phyloP scores from a whole-genome alignment of 2,888 invertebrate genomes.

The Folsomia manolachei region DNA sequence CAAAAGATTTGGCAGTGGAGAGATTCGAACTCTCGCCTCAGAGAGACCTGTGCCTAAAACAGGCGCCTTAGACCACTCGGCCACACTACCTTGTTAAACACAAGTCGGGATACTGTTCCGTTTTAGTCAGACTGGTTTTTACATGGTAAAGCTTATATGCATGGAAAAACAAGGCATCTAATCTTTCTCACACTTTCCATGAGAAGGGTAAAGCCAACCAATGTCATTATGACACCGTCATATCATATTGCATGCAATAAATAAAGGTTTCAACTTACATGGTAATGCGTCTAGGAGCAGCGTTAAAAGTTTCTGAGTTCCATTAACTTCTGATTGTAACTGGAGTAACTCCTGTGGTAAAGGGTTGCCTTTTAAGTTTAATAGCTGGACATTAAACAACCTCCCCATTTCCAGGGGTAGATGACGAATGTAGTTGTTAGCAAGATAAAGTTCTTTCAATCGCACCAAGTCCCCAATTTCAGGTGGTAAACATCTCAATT shows the following conservation, averaged over 20 bases:
- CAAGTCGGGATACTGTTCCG: too few species aligned
- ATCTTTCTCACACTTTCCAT: too few species aligned
- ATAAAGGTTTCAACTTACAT: constrained; percentile 63
- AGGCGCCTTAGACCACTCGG: constrained; percentile 49
- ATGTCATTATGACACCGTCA: too few species aligned
- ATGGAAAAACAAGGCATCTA: too few species aligned
- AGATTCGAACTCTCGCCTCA: constrained; percentile 49
- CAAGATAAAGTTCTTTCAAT: constrained; percentile 89
- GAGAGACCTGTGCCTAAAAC: constrained; percentile 47
- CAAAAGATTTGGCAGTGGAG: constrained; percentile 40
- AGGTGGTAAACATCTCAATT: constrained; percentile 87
- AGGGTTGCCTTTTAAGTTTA: constrained; percentile 92
- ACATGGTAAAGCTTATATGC: too few species aligned
- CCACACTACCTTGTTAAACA: constrained; percentile 43
- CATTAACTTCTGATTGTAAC: constrained; percentile 88
- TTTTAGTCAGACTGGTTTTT: too few species aligned
- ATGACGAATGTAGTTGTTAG: constrained; percentile 88
- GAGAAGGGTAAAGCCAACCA: too few species aligned
- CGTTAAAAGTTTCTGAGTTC: constrained; percentile 88
- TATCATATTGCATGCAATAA: too few species aligned
- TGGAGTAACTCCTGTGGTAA: constrained; percentile 87
- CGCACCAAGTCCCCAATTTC: constrained; percentile 96
- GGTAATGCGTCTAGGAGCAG: constrained; percentile 94
- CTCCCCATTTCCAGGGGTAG: constrained; percentile 97
- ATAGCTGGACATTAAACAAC: constrained; percentile 89